These are phyloP conservation scores for Tetragnatha montana DNA, from an alignment of 2,888 invertebrate species.

Conservation along the genomic window DNA sequence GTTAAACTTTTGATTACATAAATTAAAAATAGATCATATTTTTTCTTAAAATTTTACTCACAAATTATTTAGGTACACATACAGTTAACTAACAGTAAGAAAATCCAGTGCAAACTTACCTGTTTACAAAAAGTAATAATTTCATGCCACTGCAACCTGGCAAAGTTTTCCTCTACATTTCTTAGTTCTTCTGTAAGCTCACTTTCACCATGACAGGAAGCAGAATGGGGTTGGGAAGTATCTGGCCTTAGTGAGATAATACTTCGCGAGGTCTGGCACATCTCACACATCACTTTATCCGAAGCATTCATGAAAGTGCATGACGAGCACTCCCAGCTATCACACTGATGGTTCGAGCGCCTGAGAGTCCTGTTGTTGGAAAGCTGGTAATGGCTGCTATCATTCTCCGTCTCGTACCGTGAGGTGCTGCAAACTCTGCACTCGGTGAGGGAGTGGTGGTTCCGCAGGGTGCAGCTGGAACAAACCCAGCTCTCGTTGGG, in stretches of 20 bases:
- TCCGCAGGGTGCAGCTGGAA: conserved; percentile 84
- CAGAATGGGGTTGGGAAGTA: conserved; percentile 49
- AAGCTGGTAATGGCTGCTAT: conserved; percentile 11
- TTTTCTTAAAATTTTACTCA: neutral
- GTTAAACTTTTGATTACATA: neutral
- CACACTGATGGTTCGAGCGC: conserved; percentile 49
- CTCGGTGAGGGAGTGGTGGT: conserved; percentile 72
- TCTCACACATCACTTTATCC: conserved; percentile 74
- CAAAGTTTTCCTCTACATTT: conserved; percentile 89
- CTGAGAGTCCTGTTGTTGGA: conserved; percentile 49
- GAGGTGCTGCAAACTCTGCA: conserved; percentile 73
- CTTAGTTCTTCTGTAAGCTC: conserved; percentile 89
- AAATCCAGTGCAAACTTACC: conserved; percentile 78
- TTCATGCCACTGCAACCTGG: conserved; percentile 91
- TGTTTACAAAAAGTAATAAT: conserved; percentile 92
- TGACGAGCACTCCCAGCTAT: conserved; percentile 75
- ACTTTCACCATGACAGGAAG: conserved; percentile 82
- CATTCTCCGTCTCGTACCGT: conserved; percentile 29
- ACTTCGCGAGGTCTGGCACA: conserved; percentile 75
- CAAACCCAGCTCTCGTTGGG: conserved; percentile 82
- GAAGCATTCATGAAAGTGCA: conserved; percentile 75
- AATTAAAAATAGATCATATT: neutral
- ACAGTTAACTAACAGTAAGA: too few species aligned
- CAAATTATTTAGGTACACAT: neutral
- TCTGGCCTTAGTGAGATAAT: conserved; percentile 72